These are phyloP conservation scores for Tylochromis polylepis DNA, from an alignment of 2,113 vertebrate species.

Conservation along the genomic window DNA sequence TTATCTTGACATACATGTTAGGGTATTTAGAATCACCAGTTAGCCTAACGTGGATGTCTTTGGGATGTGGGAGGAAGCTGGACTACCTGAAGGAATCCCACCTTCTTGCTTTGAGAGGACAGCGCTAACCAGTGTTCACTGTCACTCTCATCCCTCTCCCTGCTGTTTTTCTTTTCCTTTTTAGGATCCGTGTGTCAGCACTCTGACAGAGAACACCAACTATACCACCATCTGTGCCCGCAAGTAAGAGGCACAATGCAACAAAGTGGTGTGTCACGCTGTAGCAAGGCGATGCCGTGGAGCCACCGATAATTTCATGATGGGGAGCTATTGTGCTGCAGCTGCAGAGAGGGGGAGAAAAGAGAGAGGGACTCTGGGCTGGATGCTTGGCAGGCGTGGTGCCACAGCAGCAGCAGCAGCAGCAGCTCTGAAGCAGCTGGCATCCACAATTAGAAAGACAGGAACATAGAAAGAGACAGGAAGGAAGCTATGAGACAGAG, in stretches of 20 bases:
- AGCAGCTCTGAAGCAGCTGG: not conserved
- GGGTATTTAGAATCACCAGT: not conserved
- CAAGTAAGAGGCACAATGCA: not conserved
- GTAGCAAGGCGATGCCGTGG: not conserved
- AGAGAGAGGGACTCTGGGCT: not conserved
- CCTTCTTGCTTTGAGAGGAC: not conserved
- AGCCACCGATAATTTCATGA: not conserved
- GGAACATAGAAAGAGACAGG: not conserved
- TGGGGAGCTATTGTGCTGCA: constrained; percentile 12
- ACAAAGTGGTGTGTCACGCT: not conserved
- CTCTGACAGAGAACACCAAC: not conserved
- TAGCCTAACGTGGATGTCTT: not conserved
- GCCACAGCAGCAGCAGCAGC: not conserved
- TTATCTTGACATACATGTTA: too few species aligned
- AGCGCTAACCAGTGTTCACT: not conserved
- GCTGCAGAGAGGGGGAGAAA: not conserved
- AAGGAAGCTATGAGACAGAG: not conserved
- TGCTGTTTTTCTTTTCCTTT: not conserved
- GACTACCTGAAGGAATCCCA: not conserved
- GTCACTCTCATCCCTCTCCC: not conserved
- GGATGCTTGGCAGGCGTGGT: constrained; percentile 31
- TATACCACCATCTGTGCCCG: not conserved
- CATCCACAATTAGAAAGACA: constrained; percentile 2
- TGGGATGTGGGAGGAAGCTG: not conserved
- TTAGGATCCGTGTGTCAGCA: not conserved